Evolutionary conservation across 2,113 vertebrate species (phyloP), one percentile per base, ranked within the genome.

Genomic region (Ammodytes dubius): DNA sequence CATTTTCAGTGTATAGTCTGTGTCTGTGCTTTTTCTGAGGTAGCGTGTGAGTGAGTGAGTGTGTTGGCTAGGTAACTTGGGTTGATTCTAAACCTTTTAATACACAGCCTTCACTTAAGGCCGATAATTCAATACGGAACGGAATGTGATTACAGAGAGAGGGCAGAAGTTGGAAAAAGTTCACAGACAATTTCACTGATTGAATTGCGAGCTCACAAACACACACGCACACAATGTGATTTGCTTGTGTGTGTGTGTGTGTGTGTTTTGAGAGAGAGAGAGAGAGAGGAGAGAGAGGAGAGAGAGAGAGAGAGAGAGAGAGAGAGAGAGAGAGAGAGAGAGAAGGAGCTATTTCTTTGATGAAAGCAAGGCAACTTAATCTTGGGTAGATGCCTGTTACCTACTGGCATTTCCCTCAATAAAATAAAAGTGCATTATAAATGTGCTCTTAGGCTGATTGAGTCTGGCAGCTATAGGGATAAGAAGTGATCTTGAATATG

Each of bases 401-500:
- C 50, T 27, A 27, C 79, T 85, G 89, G 89, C 85, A 37, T 84
- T 90, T 87, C 70, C 60, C 75, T 27, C 90, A 86, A 83, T 88
- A 89, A 75, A 72, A 87, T 67, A 85, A 86, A 91, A 82, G 87
- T 67, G 76, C 70, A 57, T 92, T 87, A 88, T 77, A 87, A 89
- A 92, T 88, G 81, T 88, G 94, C 93, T 95, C 88, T 95, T 90
- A 94, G 83, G 80, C 59, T 91, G 93, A 94, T 94, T 89, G 79
- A 77, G 81, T 82, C 75, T 13, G 80, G 79, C 57, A 1, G 39
- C 27, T 27, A 27, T 27, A 27, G 0, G 71, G 70, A 47, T 83
- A 58, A 60, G 27, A 81, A 81, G 70, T 43, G 35, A 77, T 27
- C 27, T 27, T 27, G 27, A 27, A 27, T 49, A 68, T 37, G 63